These are phyloP conservation scores for Hycleus phaleratus DNA, from an alignment of 1,140 invertebrate species.

Conservation along the genomic window DNA sequence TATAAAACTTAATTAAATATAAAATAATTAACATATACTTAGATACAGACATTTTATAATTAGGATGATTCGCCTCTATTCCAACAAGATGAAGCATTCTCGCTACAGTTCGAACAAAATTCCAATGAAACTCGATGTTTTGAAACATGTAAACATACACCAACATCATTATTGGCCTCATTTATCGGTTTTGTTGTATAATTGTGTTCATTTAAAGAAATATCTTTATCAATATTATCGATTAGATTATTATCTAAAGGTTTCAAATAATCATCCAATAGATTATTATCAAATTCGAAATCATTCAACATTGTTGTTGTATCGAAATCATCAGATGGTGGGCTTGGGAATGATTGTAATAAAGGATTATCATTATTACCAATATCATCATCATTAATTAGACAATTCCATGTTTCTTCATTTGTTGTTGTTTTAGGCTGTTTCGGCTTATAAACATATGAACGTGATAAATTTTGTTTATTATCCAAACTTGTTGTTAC, in stretches of 20 bases:
- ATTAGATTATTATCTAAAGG: background rate
- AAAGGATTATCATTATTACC: background rate
- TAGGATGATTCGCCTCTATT: constrained; percentile 11
- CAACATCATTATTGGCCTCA: constrained; percentile 29
- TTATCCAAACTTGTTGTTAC: constrained; percentile 28
- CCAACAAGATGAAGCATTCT: constrained; percentile 32
- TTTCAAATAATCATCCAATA: constrained; percentile 4
- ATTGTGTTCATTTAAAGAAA: constrained; percentile 25
- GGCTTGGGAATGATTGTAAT: background rate
- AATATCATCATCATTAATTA: background rate
- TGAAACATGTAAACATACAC: constrained; percentile 49
- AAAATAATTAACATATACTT: background rate
- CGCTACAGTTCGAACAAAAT: constrained; percentile 45
- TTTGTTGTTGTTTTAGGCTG: constrained; percentile 6
- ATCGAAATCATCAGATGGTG: background rate
- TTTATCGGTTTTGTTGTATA: constrained; percentile 16
- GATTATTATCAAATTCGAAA: constrained; percentile 14
- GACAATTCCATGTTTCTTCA: background rate
- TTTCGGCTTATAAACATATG: constrained; percentile 12
- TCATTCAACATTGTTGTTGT: background rate
- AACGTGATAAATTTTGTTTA: constrained; percentile 15
- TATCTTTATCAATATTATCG: background rate
- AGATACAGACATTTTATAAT: constrained; percentile 15
- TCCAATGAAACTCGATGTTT: constrained; percentile 47
- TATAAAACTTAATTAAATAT: background rate